Evolutionary conservation across 1,140 invertebrate genomes (phyloP), one percentile per base, ranked within the genome.

Genomic region (Ostrea edulis): DNA sequence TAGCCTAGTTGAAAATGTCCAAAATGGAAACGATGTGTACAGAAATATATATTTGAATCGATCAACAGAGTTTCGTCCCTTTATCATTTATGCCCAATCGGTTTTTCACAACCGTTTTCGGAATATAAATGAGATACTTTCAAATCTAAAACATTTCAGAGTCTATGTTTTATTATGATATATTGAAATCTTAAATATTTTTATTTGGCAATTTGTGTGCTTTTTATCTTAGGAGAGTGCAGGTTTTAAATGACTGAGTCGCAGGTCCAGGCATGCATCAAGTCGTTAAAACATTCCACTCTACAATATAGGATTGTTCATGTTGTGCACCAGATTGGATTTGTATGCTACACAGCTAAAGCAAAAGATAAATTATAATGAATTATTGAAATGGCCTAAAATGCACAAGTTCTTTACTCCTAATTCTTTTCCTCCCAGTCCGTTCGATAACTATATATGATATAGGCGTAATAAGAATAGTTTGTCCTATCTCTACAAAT

Each of bases 31-130:
- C 35, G 35, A 44, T 44, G 35, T n/a, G n/a, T n/a, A n/a, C 35
- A 44, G 35, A 44, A 44, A 44, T 44, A 44, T 5, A 44, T 44
- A 44, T 5, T 44, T 44, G 35, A 44, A 44, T 71, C 7, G 29
- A 71, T 71, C 12, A 25, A 14, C 68, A 29, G 22, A 71, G 68
- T 71, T 71, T 35, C 29, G 68, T 71, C 68, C 68, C 68, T 71
- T 71, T 71, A n/a, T 11, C 68, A 22, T 71, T 71, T 71, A n/a
- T 11, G 29, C 22, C 12, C 22, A 71, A 8, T 71, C 11, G 22
- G 35, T 5, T 29, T 71, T 29, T 35, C 22, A 29, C 29, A 71
- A 71, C 12, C 55, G 14, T 58, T 17, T 58, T 20, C 12, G 55
- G 20, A 58, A 20, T 55, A 55, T 58, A 14, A 58, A 20, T 58